Evolutionary conservation across 2,888 invertebrate species (phyloP), one percentile per base, ranked within the genome.

Genomic region (Ochropleura leucogaster): DNA sequence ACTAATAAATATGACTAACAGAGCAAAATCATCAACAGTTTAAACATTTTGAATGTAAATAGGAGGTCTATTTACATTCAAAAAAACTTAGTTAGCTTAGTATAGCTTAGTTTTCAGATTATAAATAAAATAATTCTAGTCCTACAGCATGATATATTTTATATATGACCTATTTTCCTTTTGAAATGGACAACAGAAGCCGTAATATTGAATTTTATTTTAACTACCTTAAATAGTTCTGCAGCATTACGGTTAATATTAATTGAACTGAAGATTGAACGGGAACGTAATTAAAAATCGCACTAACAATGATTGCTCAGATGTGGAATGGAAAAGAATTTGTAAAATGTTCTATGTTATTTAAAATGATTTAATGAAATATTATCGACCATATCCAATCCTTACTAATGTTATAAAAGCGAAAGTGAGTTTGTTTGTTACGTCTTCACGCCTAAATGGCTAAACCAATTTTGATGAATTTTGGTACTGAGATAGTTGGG

Each of bases 111-210:
- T 30, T 30, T 30, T 30, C 1, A 30, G 30, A 30, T 30, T 2
- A 30, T 30, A 30, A 30, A 30, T 30, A 30, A 30, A 30, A 2
- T 30, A 30, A 30, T 30, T 30, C 4, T 53, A 42, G 8, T 60
- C 47, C 10, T 14, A 69, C 1, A 49, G 8, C 44, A 63, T 64
- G 46, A 18, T 46, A 63, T 42, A 40, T 64, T 51, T 14, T n/a
- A n/a, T n/a, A 64, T 46, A 55, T 46, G 30, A 59, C 18, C 40
- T 64, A 47, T 77, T 70, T 70, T 77, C 9, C 46, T 16, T 53
- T 53, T n/a, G n/a, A 6, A 65, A 77, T 44, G 30, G 4, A 70
- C n/a, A 16, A 65, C 70, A 40, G 12, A 65, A 60, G 59, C 16
- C 20, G 18, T 65, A 49, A 62, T 40, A 49, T 60, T 42, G 16